Evolutionary conservation across 2,888 invertebrate genomes (phyloP), one percentile per base, ranked within the genome.

Genomic region (Linnaemya vulpina): DNA sequence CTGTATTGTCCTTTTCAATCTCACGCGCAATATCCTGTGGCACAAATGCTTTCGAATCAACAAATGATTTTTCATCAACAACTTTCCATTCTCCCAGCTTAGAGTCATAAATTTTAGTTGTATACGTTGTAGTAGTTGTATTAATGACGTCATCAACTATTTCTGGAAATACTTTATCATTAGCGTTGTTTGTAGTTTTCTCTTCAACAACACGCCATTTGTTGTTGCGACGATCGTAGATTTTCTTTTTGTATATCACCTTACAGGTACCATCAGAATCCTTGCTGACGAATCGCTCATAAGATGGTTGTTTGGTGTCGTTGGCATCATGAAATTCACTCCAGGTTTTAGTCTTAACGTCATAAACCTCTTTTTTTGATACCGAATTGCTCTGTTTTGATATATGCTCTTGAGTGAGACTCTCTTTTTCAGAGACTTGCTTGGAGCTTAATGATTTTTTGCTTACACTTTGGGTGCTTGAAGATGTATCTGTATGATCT

Each of bases 181-280:
- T 87, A 83, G 89, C 89, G 87, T 93, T 93, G 87, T 93, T 93
- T 77, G 94, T 93, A 10, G 93, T 92, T 89, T 93, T 93, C 87
- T 94, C 94, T 87, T 94, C 94, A 80, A 93, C 91, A 62, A 93
- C 91, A 85, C 91, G 92, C 93, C 93, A 93, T 86, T 90, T 90
- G 87, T 92, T 92, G 84, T 90, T 91, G 81, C 90, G 90, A 74
- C 90, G 90, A 88, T 93, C 93, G 87, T 90, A 92, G 71, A 93
- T 90, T 89, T 93, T 93, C 85, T 92, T 92, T 86, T 93, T 93
- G 80, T 92, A 93, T 10, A 91, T 92, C 13, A 92, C 90, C 80
- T 92, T 92, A 20, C 89, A 90, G 22, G 88, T 90, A 25, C 93
- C 93, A 87, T 93, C 92, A n/a, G 90, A 88, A 20, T 91, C 92